Evolutionary conservation across 2,888 invertebrate species (phyloP).

Genomic region (Pimpla rufipes): DNA sequence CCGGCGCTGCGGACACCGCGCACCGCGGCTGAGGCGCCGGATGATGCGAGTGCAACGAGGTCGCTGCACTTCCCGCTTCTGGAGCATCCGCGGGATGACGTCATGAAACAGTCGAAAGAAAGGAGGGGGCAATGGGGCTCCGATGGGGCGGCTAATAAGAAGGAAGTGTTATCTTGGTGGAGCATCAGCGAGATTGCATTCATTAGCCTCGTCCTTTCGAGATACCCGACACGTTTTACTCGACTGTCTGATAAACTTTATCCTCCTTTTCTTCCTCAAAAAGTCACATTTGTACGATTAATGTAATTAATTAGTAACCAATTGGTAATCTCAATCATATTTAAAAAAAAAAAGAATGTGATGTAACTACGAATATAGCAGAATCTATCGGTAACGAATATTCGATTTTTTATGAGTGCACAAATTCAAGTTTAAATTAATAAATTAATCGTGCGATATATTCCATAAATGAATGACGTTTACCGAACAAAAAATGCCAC

Average conservation of each 20-base stretch:
- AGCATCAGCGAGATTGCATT: constrained; percentile 10
- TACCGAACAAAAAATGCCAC: too few species aligned
- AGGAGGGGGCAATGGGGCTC: neutral
- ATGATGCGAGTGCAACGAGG: constrained; percentile 63
- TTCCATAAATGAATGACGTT: too few species aligned
- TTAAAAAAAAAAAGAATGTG: too few species aligned
- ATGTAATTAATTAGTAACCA: too few species aligned
- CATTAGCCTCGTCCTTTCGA: neutral
- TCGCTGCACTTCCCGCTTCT: constrained; percentile 78
- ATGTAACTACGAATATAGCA: too few species aligned
- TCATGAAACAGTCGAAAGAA: constrained; percentile 69
- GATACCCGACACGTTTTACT: neutral
- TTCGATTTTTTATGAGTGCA: too few species aligned
- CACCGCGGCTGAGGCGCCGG: neutral
- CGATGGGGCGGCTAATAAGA: neutral
- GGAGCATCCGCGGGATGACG: constrained; percentile 79
- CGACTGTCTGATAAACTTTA: neutral
- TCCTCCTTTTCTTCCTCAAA: neutral
- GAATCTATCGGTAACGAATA: too few species aligned
- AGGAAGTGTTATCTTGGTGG: neutral
- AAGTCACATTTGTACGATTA: neutral
- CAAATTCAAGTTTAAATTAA: too few species aligned
- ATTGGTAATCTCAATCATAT: too few species aligned
- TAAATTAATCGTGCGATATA: too few species aligned
- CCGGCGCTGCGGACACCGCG: neutral